Evolutionary conservation across 2,888 invertebrate genomes (phyloP), one percentile per base, ranked within the genome.

Genomic region (Sesia apiformis): DNA sequence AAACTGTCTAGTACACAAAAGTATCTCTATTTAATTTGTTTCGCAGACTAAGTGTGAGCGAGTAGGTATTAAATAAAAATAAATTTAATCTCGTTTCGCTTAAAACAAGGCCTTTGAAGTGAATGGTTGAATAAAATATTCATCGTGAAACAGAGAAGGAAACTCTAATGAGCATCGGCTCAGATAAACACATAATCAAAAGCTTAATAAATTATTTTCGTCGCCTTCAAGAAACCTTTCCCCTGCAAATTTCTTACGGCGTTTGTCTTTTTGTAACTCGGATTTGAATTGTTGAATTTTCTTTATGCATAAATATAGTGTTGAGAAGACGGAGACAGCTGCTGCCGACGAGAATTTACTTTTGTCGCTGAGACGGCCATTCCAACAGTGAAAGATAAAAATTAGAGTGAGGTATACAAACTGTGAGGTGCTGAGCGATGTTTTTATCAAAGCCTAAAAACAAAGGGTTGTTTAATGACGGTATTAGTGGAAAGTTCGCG

Each of bases 391-490:
- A 77, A 80, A 84, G 84, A 85, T 85, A 85, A 87, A 86, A 87
- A 85, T 84, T 83, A 23, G 23, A 23, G 23, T 23, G 23, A 23
- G 23, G 23, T 23, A 23, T 23, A 84, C 81, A 73, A 76, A 81
- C 73, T 78, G 75, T 58, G 75, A 78, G 82, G 78, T 81, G 74
- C 71, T 74, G 70, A 68, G 70, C 74, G 74, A 74, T 77, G 81
- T 85, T 87, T 86, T 86, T 86, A 84, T 84, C 85, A 86, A 82
- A 77, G 80, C 73, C 72, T 73, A 79, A 56, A 84, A 84, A 86
- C 85, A 87, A 86, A 85, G 84, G 84, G 81, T 81, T 84, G 84
- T 85, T 84, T 84, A 85, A 87, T 87, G 84, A 81, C 74, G 81
- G 84, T 82, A 84, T 87, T 86, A 86, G 86, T 82, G 81, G 81